Evolutionary conservation across 2,797 vertebrate genomes (phyloP).

Genomic region (Macroramphosus scolopax): DNA sequence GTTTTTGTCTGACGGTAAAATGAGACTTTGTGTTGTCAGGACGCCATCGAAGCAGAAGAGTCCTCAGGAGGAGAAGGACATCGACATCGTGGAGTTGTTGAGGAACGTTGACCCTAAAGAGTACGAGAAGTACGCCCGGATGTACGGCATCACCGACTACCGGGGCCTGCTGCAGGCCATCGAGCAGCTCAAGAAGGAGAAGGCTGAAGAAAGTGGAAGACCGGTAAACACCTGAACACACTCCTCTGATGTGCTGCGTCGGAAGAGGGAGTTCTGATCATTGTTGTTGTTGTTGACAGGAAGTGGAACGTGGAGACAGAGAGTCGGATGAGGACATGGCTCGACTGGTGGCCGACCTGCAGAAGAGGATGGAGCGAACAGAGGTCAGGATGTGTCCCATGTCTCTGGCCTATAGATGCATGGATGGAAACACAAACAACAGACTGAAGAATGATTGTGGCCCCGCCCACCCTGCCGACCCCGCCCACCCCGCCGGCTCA

Average conservation of each 20-base stretch:
- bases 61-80: constrained; percentile 88
- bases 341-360: constrained; percentile 94
- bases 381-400: constrained; percentile 80
- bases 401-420: too few relatives aligned
- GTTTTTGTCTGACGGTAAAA: too few relatives aligned
- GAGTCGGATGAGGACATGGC: constrained; percentile 92
- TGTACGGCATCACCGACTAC: constrained; percentile 99
- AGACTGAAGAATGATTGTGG: too few relatives aligned
- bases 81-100: constrained; percentile 94
- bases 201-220: constrained; percentile 89
- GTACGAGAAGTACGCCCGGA: constrained; percentile 97
- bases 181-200: constrained; percentile 89
- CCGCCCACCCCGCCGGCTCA: too few relatives aligned
- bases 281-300: constrained; percentile 71
- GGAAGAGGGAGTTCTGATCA: neutral
- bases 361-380: constrained; percentile 92
- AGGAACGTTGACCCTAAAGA: constrained; percentile 99
- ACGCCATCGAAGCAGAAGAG: constrained; percentile 92
- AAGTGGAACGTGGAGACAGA: constrained; percentile 87
- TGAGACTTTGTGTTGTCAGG: constrained; percentile 77
- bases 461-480: too few relatives aligned
- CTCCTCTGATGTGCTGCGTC: neutral
- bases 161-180: constrained; percentile 96
- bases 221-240: constrained; percentile 71
- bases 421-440: too few relatives aligned